These are phyloP conservation scores for Acrocephalus scirpaceus DNA, from an alignment of 2,797 vertebrate species.

Conservation along the genomic window DNA sequence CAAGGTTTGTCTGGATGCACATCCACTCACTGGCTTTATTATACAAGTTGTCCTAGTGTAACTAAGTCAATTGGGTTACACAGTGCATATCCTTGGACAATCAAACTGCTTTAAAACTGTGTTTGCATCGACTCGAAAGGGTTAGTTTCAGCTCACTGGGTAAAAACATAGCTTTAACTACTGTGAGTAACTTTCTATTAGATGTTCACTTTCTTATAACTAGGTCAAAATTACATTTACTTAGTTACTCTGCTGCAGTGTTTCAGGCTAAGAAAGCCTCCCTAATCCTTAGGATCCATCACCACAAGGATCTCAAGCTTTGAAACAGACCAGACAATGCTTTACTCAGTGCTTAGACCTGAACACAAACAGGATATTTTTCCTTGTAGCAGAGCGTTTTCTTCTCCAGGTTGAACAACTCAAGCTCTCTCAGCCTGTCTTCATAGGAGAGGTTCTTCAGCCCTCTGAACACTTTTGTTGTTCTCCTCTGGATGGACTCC, in stretches of 20 bases:
- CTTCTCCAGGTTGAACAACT: neutral
- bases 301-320: neutral
- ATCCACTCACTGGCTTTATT: neutral
- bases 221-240: constrained; percentile 4
- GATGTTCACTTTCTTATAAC: neutral
- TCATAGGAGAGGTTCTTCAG: neutral
- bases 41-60: neutral
- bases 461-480: neutral
- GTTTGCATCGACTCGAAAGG: neutral
- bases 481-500: neutral
- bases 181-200: neutral
- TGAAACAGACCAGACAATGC: neutral
- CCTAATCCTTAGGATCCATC: neutral
- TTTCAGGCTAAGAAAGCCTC: neutral
- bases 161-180: neutral
- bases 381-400: neutral
- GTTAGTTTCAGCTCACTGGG: neutral
- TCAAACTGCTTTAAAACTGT: neutral
- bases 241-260: neutral
- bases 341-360: neutral
- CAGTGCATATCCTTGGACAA: neutral
- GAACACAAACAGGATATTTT: neutral
- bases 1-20: neutral
- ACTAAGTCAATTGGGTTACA: constrained; percentile 23
- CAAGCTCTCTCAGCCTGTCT: neutral